Evolutionary conservation across 2,113 vertebrate genomes (phyloP), one percentile per base, ranked within the genome.

Genomic region (Brachyhypopomus occidentalis): DNA sequence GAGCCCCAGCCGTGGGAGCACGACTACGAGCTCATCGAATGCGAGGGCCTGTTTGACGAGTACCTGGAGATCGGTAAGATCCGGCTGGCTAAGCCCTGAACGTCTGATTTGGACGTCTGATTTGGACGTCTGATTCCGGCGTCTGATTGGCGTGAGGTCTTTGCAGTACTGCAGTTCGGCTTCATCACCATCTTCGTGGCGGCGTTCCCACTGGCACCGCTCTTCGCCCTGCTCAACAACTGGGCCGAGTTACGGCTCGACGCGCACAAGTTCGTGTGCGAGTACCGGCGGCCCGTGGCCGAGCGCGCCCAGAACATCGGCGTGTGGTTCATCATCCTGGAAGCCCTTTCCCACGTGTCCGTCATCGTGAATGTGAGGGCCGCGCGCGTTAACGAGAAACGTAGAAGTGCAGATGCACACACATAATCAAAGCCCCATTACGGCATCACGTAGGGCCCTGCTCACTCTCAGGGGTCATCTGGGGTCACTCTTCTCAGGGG

Each of bases 171-270:
- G 16, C 93, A 94, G 90, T 95, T 94, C 79, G 94, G 93, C 2
- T 94, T 95, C 88, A 94, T 94, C 84, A 93, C 93, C 76, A 93
- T 95, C 77, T 95, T 94, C 11, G 92, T 93, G 87, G 94, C 90
- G 0, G 93, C 93, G 0, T 95, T 95, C 85, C 94, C 92, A 0
- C 90, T 92, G 66, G 92, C 92, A 1, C 94, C 94, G 0, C 91
- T 94, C 48, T 94, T 94, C 0, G 92, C 93, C 1, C 88, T 94
- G 62, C 90, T 94, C 60, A 95, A 92, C 83, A 93, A 93, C 90
- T 94, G 93, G 93, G 90, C 92, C 22, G 93, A 95, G 83, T 92
- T 94, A 64, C 88, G 88, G 1, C 90, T 92, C 84, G 92, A 94
- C 0, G 90, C 94, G 22, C 93, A 94, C 86, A 94, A 94, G 88